These are phyloP conservation scores for Furcula furcula DNA, from an alignment of 2,888 invertebrate genomes.

Conservation along the genomic window DNA sequence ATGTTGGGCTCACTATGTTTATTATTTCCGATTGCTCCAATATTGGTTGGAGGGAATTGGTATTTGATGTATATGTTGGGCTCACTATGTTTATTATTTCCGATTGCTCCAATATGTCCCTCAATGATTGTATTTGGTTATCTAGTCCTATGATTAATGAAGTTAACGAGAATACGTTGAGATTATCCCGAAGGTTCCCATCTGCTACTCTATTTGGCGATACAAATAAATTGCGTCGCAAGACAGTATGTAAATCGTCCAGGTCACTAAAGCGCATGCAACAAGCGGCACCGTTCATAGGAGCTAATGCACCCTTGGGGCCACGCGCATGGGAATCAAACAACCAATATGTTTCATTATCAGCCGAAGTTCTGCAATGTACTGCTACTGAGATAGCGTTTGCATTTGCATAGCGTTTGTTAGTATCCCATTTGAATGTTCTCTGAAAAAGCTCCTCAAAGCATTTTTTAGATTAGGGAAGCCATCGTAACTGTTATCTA, in stretches of 20 bases:
- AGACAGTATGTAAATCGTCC: conserved; percentile 5
- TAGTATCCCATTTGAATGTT: conserved; percentile 6
- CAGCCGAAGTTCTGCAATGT: conserved; percentile 5
- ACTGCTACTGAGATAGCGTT: conserved; percentile 6
- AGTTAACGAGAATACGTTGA: conserved; percentile 6
- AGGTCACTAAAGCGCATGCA: conserved; percentile 13
- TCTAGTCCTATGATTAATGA: conserved; percentile 3
- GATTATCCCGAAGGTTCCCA: neutral
- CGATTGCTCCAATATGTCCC: neutral
- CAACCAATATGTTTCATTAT: conserved; percentile 6
- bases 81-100: neutral
- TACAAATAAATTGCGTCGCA: conserved; percentile 3
- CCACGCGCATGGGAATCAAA: conserved; percentile 16
- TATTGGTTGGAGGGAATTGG: conserved; percentile 1
- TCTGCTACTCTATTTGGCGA: too few species aligned
- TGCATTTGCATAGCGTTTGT: too few species aligned
- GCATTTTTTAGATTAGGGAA: conserved; percentile 14
- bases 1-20: neutral
- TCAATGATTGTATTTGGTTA: conserved; percentile 1
- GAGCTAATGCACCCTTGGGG: conserved; percentile 10
- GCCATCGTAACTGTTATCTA: conserved; percentile 5
- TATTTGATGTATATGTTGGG: conserved; percentile 2
- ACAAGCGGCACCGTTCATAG: conserved; percentile 9
- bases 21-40: neutral
- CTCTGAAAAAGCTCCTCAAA: conserved; percentile 8